Evolutionary conservation across 2,113 vertebrate genomes (phyloP).

Genomic region (Ursus arctos): DNA sequence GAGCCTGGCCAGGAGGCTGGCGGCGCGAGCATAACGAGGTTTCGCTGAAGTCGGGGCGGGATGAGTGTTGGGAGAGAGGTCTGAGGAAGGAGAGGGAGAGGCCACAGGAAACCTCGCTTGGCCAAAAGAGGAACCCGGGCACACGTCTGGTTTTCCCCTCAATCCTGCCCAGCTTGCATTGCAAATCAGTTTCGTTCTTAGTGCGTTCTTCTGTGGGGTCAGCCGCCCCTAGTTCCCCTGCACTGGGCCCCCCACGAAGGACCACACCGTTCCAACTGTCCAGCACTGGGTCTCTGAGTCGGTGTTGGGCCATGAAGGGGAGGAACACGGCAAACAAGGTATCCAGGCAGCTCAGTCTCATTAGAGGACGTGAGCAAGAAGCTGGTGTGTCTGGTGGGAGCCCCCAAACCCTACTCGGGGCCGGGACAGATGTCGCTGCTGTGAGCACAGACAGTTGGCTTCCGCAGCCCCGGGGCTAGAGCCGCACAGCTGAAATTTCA

Average conservation of each 20-base stretch:
- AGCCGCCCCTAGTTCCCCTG: background rate
- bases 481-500: constrained; percentile 60
- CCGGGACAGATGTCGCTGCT: background rate
- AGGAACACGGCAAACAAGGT: background rate
- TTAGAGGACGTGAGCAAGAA: background rate
- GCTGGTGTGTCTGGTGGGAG: background rate
- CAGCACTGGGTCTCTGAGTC: background rate
- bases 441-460: background rate
- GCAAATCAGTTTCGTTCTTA: constrained; percentile 65
- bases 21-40: background rate
- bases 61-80: background rate
- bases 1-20: background rate
- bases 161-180: background rate
- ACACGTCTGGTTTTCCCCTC: constrained; percentile 62
- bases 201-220: background rate
- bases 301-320: background rate
- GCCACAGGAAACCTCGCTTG: constrained; percentile 33
- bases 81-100: constrained; percentile 5
- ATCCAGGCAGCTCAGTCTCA: background rate
- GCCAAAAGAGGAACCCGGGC: constrained; percentile 73
- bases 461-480: background rate
- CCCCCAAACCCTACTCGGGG: background rate
- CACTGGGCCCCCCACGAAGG: background rate
- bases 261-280: background rate
- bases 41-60: background rate